Percentiles rank a stretch among this genome's conserved stretches.
Conservation (phyloP, 2,888 invertebrate genomes). For the Herminia tarsipennalis region DNA sequence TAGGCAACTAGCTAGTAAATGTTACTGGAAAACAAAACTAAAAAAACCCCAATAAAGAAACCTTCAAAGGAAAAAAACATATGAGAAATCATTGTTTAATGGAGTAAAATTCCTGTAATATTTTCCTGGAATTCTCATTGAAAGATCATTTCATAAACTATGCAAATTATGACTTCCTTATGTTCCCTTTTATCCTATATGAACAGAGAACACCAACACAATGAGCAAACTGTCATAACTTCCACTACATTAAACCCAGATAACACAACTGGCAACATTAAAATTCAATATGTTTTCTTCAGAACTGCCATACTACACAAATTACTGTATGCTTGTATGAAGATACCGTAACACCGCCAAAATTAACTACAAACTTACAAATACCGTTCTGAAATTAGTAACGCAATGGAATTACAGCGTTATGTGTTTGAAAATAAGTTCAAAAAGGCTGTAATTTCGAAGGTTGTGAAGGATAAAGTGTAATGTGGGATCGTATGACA, state of each 20-base stretch:
- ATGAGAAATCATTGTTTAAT: no score
- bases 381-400: slow-evolving; percentile 11
- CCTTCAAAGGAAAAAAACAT: no score
- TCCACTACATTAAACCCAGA: slow-evolving; percentile 36
- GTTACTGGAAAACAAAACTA: no score
- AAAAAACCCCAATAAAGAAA: no score
- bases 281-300: slow-evolving; percentile 53
- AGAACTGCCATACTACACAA: slow-evolving; percentile 49
- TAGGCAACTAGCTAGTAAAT: no score
- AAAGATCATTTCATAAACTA: not conserved
- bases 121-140: no score
- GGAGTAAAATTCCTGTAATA: no score
- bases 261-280: slow-evolving; percentile 44
- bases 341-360: slow-evolving; percentile 32
- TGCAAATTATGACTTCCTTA: not conserved
- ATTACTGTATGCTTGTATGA: slow-evolving; percentile 50
- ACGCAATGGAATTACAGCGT: slow-evolving; percentile 9
- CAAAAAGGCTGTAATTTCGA: not conserved
- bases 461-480: not conserved
- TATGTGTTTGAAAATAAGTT: slow-evolving; percentile 11
- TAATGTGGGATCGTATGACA: slow-evolving; percentile 13
- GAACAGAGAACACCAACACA: not conserved
- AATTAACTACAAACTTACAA: slow-evolving; percentile 23
- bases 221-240: slow-evolving; percentile 9
- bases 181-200: not conserved